Evolutionary conservation across 2,888 invertebrate species (phyloP).

Genomic region (Idaea aversata): DNA sequence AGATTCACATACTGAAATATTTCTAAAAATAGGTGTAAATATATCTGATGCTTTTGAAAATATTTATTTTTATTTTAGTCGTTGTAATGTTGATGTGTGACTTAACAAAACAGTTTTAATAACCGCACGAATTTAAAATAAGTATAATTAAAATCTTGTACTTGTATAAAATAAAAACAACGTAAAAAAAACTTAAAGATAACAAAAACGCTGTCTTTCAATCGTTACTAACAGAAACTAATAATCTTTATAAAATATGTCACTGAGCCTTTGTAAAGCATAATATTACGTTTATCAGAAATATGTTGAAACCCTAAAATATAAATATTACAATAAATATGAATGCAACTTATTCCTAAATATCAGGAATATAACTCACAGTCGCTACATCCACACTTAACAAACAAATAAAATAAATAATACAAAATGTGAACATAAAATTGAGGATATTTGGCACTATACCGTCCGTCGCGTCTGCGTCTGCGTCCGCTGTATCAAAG

Average conservation of each 20-base stretch:
- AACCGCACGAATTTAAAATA: not conserved
- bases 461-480: constrained; percentile 41
- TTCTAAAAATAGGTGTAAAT: not conserved
- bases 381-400: constrained; percentile 78
- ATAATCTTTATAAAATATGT: constrained; percentile 54
- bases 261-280: constrained; percentile 75
- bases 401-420: constrained; percentile 59
- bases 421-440: constrained; percentile 70
- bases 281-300: constrained; percentile 54
- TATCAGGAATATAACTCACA: constrained; percentile 79
- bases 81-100: not conserved
- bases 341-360: constrained; percentile 80
- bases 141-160: not conserved
- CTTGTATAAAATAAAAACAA: not conserved
- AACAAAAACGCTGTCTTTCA: constrained; percentile 68
- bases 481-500: constrained; percentile 48
- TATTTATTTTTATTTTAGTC: not conserved
- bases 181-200: constrained; percentile 51
- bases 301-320: constrained; percentile 68
- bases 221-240: constrained; percentile 56
- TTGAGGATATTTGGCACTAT: constrained; percentile 80
- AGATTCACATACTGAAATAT: no score
- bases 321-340: constrained; percentile 77
- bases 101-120: not conserved
- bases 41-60: constrained; percentile 5